Base-by-base conservation (phyloP, 2,113 vertebrate species). In the Oryzias javanicus region DNA sequence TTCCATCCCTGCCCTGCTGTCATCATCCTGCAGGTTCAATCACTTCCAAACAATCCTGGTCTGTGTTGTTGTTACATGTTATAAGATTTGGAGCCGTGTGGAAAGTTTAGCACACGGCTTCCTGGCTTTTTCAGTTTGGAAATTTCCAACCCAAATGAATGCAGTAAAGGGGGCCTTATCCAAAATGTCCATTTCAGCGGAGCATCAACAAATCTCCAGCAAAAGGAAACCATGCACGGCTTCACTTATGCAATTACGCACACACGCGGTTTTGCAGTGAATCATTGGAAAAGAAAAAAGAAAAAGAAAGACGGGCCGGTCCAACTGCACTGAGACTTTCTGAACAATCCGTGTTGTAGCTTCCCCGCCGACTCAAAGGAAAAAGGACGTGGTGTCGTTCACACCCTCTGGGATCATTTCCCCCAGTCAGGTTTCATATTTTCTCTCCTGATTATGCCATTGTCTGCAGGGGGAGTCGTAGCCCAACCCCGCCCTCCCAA, bases 381-480 rank as follows among this genome's bases (percentile, higher is more conserved):
- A 74, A 61, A 60, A n/a, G 18, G 10, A 48, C 46, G 46, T 14
- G 14, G 49, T 25, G 44, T 15, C 15, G 56, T 59, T 51, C 64
- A 62, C 60, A 14, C 42, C 72, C 72, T 64, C 25, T 29, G 59
- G 85, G 81, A 74, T 65, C 20, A 55, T 72, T 74, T 75, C 65
- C 69, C 40, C 42, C 22, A 12, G 12, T 3, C 2, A 6, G 55
- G 40, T 69, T 67, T 58, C 40, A 78, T 48, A 70, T 66, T 72
- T 61, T 65, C 49, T 55, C 79, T 66, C 35, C 42, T 78, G 47
- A 72, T 72, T 60, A 72, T 54, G 42, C 41, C 57, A 67, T 70
- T 63, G 49, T 64, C 69, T 56, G 51, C 47, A 15, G 24, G 45
- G 52, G 58, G 56, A 64, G 63, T 58, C 67, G 70, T 69, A 54